These are phyloP conservation scores for Aegypius monachus DNA, from an alignment of 2,113 vertebrate genomes.

Conservation along the genomic window DNA sequence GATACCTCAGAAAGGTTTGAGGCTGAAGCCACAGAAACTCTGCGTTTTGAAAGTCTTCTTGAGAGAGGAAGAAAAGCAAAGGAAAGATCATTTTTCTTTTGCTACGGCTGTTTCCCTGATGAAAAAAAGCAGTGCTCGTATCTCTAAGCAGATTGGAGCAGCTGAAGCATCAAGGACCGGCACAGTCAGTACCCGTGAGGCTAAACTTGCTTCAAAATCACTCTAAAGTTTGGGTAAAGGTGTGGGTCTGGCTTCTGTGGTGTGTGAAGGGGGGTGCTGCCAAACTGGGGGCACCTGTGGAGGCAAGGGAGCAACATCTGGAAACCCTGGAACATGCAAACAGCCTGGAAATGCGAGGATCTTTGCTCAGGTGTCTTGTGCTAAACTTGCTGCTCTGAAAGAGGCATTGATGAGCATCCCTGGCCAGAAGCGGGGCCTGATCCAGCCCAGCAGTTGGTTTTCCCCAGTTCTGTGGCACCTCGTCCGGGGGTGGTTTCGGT, in stretches of 20 bases:
- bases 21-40: background rate
- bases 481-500: rapidly evolving
- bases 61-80: background rate
- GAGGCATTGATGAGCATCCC: background rate
- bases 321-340: background rate
- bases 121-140: background rate
- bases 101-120: background rate
- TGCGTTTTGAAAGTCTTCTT: background rate
- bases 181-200: rapidly evolving
- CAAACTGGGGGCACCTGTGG: background rate
- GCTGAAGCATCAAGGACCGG: background rate
- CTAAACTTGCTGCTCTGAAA: background rate
- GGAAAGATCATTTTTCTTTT: background rate
- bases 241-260: rapidly evolving
- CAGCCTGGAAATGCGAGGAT: background rate
- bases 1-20: background rate
- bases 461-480: background rate
- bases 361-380: background rate
- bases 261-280: background rate
- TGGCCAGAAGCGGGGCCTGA: background rate
- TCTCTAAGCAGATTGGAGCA: background rate
- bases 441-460: background rate
- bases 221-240: background rate
- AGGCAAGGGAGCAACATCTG: background rate
- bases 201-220: background rate